Base-by-base conservation (phyloP, 2,797 vertebrate species). In the Hipposideros larvatus region DNA sequence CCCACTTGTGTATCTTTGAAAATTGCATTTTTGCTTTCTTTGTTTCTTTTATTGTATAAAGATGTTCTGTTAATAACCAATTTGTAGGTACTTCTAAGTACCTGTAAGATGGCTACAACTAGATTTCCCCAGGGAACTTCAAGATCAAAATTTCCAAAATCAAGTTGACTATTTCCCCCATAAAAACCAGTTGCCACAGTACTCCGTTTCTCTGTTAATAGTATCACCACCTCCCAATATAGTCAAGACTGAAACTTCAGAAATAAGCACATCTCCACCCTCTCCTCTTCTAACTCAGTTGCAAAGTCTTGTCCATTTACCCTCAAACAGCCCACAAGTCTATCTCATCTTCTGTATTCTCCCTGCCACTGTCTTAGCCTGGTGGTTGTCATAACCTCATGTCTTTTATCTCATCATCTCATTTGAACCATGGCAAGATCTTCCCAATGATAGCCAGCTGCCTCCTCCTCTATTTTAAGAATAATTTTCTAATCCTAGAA, bases 71-170 rank as follows among this genome's bases (percentile, higher is more conserved):
- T 57, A 73, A 51, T 95, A 68, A 93, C 14, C 46, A 15, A 59
- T 92, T 93, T 51, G 22, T 93, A 95, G 66, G 55, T 24, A 75
- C 70, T 84, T 89, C 74, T 90, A 90, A 83, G 37, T 59, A 87
- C 68, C 70, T 86, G 46, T 73, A 95, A 21, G 14, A 34, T 55
- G 37, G 43, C 75, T 77, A 74, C 63, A 71, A 59, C 37, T 79
- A 84, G 78, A 70, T 92, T 92, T 96, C 22, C 79, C 37, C 57
- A 75, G 74, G 86, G 70, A 24, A 92, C 41, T 59, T 91, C 46
- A 73, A 91, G 59, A 57, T 71, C 71, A 82, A 75, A 73, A 82
- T 86, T 95, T 93, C 28, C 7, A 78, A 84, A 90, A 28, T 41
- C 63, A 85, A 78, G 65, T 43, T 71, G 34, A 68, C 89, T 73